Evolutionary conservation across 2,113 vertebrate genomes (phyloP), one percentile per base, ranked within the genome.

Genomic region (Hippocampus abdominalis): DNA sequence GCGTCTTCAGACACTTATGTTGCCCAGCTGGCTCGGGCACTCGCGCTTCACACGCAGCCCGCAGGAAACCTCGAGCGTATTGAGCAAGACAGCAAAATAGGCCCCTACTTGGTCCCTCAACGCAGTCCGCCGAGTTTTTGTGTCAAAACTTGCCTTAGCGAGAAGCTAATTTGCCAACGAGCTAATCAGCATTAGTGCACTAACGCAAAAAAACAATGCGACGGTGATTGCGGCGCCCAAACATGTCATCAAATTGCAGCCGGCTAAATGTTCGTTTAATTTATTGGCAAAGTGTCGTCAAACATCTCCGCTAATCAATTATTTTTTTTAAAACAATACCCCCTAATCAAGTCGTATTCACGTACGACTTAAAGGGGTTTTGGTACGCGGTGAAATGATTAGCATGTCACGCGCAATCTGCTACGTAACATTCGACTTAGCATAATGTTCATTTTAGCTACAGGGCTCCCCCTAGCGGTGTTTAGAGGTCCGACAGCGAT

Each of bases 101-200:
- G 21, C 23, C 51, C 51, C 51, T 11, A n/a, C 20, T n/a, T 53
- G 21, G 39, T 63, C 81, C 79, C 70, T 82, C 74, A 78, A 79
- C 70, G 71, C 77, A 79, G 69, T 78, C 79, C 48, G 68, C 67
- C 12, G 3, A 71, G 73, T 75, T 44, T 64, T 64, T 46, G 40
- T 44, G 40, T 64, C 16, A 20, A 60, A 60, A 32, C 27, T 13
- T 25, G 15, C 3, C 32, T 18, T 32, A 7, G 57, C 27, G 27
- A 29, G 15, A 53, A 16, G 23, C 62, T 21, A 42, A 64, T 66
- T 65, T 42, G 64, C 23, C 10, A 29, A 25, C 1, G 15, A 49
- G 49, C 63, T 46, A 64, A 64, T 64, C 46, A 46, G 32, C 60
- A 3, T 11, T 11, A 23, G 51, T 23, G 16, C 10, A 20, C 40